These are phyloP conservation scores for Lutraria lutraria DNA, from an alignment of 2,888 invertebrate genomes.

Conservation along the genomic window DNA sequence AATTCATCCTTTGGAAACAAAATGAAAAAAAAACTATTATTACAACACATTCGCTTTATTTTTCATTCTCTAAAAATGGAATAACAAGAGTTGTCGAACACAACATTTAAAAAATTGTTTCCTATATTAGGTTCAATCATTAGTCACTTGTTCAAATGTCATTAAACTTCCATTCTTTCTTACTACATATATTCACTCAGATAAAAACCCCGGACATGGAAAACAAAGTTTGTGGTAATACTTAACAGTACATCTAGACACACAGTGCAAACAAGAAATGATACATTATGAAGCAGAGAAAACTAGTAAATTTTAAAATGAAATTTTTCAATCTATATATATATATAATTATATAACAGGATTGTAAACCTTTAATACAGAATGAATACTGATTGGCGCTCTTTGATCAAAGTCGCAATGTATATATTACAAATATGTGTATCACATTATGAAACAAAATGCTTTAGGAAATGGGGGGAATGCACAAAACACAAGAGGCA, in stretches of 20 bases:
- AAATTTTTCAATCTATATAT: neutral
- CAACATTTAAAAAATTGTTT: conserved; percentile 19
- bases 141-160: conserved; percentile 15
- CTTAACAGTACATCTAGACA: conserved; percentile 21
- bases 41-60: conserved; percentile 46
- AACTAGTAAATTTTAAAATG: neutral
- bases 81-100: conserved; percentile 45
- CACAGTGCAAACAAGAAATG: conserved; percentile 21
- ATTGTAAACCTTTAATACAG: neutral
- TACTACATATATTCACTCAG: conserved; percentile 31
- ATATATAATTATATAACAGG: neutral
- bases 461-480: neutral
- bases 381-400: conserved; percentile 12
- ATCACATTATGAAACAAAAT: neutral
- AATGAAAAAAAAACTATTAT: neutral
- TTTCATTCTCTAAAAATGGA: conserved; percentile 35
- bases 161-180: conserved; percentile 19
- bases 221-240: conserved; percentile 16
- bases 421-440: conserved; percentile 5
- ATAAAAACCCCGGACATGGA: conserved; percentile 15
- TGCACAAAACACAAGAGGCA: neutral
- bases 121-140: conserved; percentile 15
- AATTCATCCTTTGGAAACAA: neutral
- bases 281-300: neutral
- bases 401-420: neutral